These are phyloP conservation scores for Alloplasta piceator DNA, from an alignment of 2,888 invertebrate species.

Conservation along the genomic window DNA sequence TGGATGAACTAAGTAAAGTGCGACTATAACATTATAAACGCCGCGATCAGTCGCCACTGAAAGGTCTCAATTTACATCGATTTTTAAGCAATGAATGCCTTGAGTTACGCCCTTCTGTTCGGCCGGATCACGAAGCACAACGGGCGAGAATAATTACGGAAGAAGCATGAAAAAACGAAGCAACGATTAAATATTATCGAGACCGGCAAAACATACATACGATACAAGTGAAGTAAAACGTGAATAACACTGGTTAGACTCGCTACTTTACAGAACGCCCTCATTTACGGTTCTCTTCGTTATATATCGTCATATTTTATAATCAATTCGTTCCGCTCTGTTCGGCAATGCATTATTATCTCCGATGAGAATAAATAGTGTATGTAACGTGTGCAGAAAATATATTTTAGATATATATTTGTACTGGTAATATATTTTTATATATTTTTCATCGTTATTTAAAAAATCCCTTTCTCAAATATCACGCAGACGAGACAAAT, in stretches of 20 bases:
- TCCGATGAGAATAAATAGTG: neutral
- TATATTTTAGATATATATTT: too few relatives aligned
- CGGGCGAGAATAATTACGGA: constrained; percentile 30
- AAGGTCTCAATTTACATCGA: too few relatives aligned
- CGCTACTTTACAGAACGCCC: constrained; percentile 7
- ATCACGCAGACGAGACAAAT: too few relatives aligned
- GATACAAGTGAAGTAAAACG: too few relatives aligned
- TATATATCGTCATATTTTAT: constrained; percentile 14
- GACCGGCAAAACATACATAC: too few relatives aligned
- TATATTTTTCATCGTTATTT: too few relatives aligned
- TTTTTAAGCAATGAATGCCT: too few relatives aligned
- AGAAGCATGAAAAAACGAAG: constrained; percentile 41
- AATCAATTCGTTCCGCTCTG: constrained; percentile 15
- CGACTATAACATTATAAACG: neutral
- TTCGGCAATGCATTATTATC: neutral
- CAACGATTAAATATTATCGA: constrained; percentile 26
- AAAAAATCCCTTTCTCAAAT: too few relatives aligned
- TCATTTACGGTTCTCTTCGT: neutral
- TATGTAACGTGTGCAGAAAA: too few relatives aligned
- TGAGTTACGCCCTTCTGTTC: too few relatives aligned
- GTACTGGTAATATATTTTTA: too few relatives aligned
- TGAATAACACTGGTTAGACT: neutral
- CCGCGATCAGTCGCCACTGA: neutral
- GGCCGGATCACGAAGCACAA: neutral
- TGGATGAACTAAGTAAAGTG: constrained; percentile 20